phyloP scores from a whole-genome alignment of 2,797 vertebrate species.

The Gila robusta region DNA sequence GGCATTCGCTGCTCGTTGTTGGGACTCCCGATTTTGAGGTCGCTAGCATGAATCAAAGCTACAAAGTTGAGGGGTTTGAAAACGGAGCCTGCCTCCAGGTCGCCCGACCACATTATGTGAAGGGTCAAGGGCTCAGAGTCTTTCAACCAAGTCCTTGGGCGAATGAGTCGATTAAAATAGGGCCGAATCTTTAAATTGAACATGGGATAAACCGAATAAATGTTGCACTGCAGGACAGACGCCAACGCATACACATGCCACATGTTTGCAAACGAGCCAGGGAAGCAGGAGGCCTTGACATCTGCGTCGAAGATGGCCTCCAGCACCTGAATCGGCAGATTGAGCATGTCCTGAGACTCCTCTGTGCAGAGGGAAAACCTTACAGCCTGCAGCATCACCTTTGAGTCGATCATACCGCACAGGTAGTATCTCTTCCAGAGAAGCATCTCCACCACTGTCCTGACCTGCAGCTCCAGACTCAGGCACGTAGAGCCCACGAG shows the following conservation, averaged over 20 bases:
- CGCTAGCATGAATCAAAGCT: conserved; percentile 83
- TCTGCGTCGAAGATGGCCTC: conserved; percentile 96
- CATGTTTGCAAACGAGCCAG: conserved; percentile 93
- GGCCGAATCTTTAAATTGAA: conserved; percentile 94
- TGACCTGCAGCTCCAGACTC: conserved; percentile 92
- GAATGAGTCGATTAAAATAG: conserved; percentile 93
- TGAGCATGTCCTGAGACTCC: conserved; percentile 91
- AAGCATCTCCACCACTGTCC: conserved; percentile 95
- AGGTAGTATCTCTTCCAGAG: conserved; percentile 93
- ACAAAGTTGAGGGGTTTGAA: conserved; percentile 92
- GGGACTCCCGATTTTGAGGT: conserved; percentile 73
- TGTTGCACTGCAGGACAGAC: conserved; percentile 88
- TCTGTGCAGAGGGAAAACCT: conserved; percentile 92
- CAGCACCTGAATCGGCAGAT: conserved; percentile 85
- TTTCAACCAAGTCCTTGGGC: conserved; percentile 80
- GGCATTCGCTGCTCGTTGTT: conserved; percentile 70
- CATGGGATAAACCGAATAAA: conserved; percentile 97
- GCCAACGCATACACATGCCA: conserved; percentile 95
- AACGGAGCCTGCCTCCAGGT: conserved; percentile 80
- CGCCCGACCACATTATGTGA: conserved; percentile 96
- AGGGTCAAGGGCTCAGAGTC: conserved; percentile 79
- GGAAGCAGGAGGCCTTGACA: conserved; percentile 94
- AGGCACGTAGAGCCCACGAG: conserved; percentile 86
- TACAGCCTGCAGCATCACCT: conserved; percentile 96
- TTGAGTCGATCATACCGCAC: conserved; percentile 95